Base-by-base conservation (phyloP, 1,140 invertebrate species). In the Chionoecetes opilio region DNA sequence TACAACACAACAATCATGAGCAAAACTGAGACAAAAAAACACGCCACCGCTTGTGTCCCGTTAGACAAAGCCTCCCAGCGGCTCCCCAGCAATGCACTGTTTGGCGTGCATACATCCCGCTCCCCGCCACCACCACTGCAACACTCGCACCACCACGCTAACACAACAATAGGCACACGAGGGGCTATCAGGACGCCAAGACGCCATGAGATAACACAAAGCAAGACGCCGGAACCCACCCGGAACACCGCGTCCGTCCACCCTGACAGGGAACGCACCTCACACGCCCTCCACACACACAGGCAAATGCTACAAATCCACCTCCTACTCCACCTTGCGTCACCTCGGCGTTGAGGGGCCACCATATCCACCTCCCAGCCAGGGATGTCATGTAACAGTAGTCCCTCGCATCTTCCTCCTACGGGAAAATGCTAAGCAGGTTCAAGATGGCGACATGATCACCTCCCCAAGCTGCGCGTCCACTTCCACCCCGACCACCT, bases 381-480 rank as follows among this genome's bases (percentile, higher is more conserved):
- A 53, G 11, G 46, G 46, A 9, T 75, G 63, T 75, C 63, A 75
- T 75, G 63, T 75, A 26, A 5, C 63, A 75, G 11, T n/a, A n/a
- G 21, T 17, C 1, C 63, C n/a, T 26, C 63, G n/a, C 63, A 75
- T 6, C 63, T 6, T 75, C 21, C 63, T 75, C 34, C 29, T 41
- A 41, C 21, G 38, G 9, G 34, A 75, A 93, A 93, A 93, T 41
- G 37, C 75, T 85, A 9, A 85, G 84, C 82, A 31, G 84, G 38
- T 2, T 75, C 84, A 93, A 93, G 84, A 93, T 93, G 92, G 92
- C 92, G 92, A 53, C 92, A 21, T 38, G n/a, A 41, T 53, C 2
- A 29, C 82, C 31, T n/a, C 37, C 37, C 82, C 92, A 93, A 93
- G 92, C 38, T 84, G 92, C 92, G 41, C 82, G 82, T 53, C 82